Evolutionary conservation across 2,888 invertebrate genomes (phyloP).

Genomic region (Caenorhabditis doughertyi): DNA sequence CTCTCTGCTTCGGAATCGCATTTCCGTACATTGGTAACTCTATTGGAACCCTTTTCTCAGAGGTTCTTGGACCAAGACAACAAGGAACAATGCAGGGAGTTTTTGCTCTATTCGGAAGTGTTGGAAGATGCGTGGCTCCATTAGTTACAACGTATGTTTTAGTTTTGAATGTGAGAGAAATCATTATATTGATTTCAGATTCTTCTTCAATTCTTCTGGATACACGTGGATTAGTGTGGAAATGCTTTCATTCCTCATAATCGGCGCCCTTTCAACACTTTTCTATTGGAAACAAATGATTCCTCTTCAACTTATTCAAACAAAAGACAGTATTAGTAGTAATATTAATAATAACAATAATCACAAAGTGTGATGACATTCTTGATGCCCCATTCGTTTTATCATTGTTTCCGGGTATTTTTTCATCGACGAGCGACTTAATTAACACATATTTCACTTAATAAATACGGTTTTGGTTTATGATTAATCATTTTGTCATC

Average conservation of each 20-base stretch:
- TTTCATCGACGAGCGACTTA: conserved; percentile 13
- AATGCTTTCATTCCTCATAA: conserved; percentile 45
- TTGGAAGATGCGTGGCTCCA: conserved; percentile 65
- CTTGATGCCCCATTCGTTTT: conserved; percentile 3
- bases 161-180: not conserved
- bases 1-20: conserved; percentile 65
- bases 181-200: conserved; percentile 11
- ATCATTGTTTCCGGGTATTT: conserved; percentile 51
- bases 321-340: conserved; percentile 29
- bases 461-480: conserved; percentile 24
- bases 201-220: conserved; percentile 63
- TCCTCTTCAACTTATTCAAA: conserved; percentile 46
- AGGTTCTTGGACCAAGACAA: conserved; percentile 71
- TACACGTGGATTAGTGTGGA: conserved; percentile 64
- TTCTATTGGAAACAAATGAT: conserved; percentile 55
- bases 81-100: conserved; percentile 72
- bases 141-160: conserved; percentile 59
- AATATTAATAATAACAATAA: conserved; percentile 27
- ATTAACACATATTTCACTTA: conserved; percentile 22
- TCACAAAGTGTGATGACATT: conserved; percentile 50
- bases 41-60: conserved; percentile 66
- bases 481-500: conserved; percentile 1
- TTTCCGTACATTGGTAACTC: conserved; percentile 70
- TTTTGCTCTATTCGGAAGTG: conserved; percentile 62
- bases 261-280: conserved; percentile 44